Conservation (phyloP, 2,797 vertebrate genomes). For the Pelodytes ibericus region DNA sequence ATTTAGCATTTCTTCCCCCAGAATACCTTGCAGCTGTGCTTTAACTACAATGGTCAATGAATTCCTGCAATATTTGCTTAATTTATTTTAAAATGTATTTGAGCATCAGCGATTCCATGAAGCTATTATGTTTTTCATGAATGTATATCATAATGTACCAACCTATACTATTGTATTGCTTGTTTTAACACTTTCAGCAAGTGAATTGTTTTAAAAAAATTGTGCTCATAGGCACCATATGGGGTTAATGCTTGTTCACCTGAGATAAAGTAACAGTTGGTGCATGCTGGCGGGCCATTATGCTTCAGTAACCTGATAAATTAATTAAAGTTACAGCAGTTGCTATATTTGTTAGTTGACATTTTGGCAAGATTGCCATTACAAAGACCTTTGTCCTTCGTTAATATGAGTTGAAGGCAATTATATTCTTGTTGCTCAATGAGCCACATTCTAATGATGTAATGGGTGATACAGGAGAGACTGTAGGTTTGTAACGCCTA, state of each 20-base stretch:
- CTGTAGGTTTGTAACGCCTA: neutral
- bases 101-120: too few species aligned
- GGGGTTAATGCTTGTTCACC: neutral
- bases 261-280: neutral
- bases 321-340: neutral
- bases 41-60: too few species aligned
- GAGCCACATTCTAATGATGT: neutral
- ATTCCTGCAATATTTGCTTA: too few species aligned
- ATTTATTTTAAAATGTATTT: too few species aligned
- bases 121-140: too few species aligned
- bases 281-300: neutral
- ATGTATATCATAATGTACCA: too few species aligned
- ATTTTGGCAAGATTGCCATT: slow-evolving; percentile 14
- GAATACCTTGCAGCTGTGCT: too few species aligned
- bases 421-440: neutral
- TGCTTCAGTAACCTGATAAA: neutral
- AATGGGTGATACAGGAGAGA: neutral
- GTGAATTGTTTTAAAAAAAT: too few species aligned
- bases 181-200: too few species aligned
- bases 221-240: too few species aligned
- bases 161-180: too few species aligned
- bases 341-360: neutral
- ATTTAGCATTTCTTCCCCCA: too few species aligned
- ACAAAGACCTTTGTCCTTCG: slow-evolving; percentile 20
- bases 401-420: neutral